phyloP scores from a whole-genome alignment of 1,140 invertebrate genomes.

The Metaphire vulgaris region DNA sequence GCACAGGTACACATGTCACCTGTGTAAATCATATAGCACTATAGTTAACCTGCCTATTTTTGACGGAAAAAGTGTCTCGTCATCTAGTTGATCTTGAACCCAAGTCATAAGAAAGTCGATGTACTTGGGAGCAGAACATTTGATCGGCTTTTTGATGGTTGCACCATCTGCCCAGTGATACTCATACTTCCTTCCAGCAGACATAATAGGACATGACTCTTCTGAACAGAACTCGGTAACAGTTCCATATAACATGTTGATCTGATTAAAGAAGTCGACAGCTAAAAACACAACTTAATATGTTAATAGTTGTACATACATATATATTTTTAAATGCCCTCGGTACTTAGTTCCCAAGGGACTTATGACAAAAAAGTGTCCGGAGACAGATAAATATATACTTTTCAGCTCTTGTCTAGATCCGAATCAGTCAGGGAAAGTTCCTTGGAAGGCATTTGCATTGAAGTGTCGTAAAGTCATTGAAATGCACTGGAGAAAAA shows the following conservation, averaged over 20 bases:
- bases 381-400: too few species aligned
- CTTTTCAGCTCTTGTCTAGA: too few species aligned
- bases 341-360: too few species aligned
- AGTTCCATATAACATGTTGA: conserved; percentile 99
- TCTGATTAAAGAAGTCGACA: conserved; percentile 99
- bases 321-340: too few species aligned
- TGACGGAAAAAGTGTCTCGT: conserved; percentile 95
- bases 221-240: conserved; percentile 99
- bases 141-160: conserved; percentile 97
- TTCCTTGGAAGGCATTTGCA: too few species aligned
- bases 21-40: too few species aligned
- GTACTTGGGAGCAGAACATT: conserved; percentile 98
- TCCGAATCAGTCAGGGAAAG: too few species aligned
- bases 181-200: conserved; percentile 91
- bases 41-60: too few species aligned
- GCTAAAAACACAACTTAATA: conserved; percentile 60
- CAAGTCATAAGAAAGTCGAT: conserved; percentile 99
- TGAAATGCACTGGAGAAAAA: too few species aligned
- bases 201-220: conserved; percentile 95
- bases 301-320: conserved; percentile 18
- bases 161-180: conserved; percentile 99
- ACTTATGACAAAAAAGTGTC: too few species aligned
- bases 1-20: too few species aligned
- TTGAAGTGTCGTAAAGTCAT: too few species aligned
- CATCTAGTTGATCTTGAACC: conserved; percentile 98